Conservation (phyloP, 2,113 vertebrate species). For the Phycodurus eques region DNA sequence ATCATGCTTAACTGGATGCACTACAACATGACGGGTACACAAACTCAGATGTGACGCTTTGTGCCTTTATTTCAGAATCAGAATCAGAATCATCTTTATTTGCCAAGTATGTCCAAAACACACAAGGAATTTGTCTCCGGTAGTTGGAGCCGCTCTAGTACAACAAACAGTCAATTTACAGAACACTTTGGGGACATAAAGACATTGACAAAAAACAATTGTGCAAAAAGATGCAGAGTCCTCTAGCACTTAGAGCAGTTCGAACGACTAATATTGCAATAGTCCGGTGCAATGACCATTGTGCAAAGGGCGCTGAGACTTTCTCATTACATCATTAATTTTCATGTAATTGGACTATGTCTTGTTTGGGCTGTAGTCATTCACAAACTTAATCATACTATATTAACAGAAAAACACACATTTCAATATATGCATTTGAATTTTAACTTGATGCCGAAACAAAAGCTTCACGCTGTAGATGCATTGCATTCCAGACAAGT, state of each 20-base stretch:
- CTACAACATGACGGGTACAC: constrained; percentile 96
- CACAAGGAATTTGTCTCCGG: too few relatives aligned
- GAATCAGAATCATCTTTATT: too few relatives aligned
- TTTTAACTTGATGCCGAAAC: neutral
- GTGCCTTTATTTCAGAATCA: neutral
- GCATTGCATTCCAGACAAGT: neutral
- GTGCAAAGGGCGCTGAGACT: too few relatives aligned
- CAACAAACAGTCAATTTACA: too few relatives aligned
- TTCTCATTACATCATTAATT: neutral
- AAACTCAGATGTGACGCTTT: neutral
- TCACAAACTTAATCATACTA: neutral
- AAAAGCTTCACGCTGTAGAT: neutral
- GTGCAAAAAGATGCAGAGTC: too few relatives aligned
- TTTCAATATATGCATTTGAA: neutral
- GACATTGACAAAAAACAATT: too few relatives aligned
- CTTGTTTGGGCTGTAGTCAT: neutral
- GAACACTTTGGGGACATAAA: too few relatives aligned
- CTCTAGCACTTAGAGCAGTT: too few relatives aligned
- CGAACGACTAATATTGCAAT: too few relatives aligned
- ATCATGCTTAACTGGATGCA: constrained; percentile 99
- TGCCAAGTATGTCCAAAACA: too few relatives aligned
- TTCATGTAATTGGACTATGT: neutral
- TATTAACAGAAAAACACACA: neutral
- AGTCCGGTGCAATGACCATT: too few relatives aligned
- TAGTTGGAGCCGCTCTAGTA: too few relatives aligned